phyloP scores from a whole-genome alignment of 1,140 invertebrate species.

The Sipha flava region DNA sequence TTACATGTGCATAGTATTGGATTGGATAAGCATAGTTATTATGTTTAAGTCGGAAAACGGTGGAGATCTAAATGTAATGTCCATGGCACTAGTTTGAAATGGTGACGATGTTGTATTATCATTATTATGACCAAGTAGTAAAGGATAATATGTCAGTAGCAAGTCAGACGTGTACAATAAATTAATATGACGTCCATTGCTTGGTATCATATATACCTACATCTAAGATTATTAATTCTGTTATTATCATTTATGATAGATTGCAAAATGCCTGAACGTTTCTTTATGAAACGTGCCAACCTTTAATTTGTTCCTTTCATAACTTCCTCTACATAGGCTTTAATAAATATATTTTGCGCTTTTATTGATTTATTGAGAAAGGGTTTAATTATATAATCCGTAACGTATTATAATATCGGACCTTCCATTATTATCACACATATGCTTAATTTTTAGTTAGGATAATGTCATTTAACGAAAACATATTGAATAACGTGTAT shows the following conservation, averaged over 20 bases:
- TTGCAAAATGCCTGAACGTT: not conserved
- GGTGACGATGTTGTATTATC: not conserved
- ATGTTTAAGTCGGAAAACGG: not conserved
- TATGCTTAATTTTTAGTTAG: too few species aligned
- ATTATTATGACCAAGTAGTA: not conserved
- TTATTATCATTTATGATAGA: conserved; percentile 29
- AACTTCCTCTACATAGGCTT: not conserved
- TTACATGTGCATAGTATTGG: too few species aligned
- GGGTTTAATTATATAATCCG: too few species aligned
- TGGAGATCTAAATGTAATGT: not conserved
- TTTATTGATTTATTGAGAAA: not conserved
- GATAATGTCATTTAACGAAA: too few species aligned
- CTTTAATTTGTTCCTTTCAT: not conserved
- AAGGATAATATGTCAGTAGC: not conserved
- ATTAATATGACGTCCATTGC: conserved; percentile 6
- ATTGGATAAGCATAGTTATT: not conserved
- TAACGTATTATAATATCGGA: too few species aligned
- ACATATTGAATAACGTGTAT: too few species aligned
- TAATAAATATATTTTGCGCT: not conserved
- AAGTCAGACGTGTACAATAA: not conserved
- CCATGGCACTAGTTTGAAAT: not conserved
- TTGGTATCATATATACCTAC: not conserved
- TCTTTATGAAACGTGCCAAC: not conserved
- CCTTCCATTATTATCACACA: too few species aligned
- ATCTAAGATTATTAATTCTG: conserved; percentile 4